Evolutionary conservation across 2,113 vertebrate genomes (phyloP).

Genomic region (Fukomys damarensis): DNA sequence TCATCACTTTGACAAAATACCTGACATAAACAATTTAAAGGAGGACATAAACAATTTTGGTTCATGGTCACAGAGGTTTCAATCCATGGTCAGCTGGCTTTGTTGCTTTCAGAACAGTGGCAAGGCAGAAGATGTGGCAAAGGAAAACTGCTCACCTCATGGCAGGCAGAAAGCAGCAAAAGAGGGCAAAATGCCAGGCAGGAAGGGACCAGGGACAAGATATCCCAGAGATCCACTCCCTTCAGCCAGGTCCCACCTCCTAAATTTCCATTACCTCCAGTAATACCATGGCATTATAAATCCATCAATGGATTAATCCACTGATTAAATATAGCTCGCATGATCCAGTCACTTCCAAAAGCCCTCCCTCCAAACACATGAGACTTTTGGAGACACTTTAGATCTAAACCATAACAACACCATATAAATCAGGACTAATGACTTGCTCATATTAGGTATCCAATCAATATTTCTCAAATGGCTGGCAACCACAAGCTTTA

Average conservation of each 20-base stretch:
- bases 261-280: not conserved
- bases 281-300: not conserved
- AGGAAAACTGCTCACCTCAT: not conserved
- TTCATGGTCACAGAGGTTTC: not conserved
- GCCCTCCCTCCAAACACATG: not conserved
- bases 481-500: not conserved
- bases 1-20: not conserved
- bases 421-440: fast-evolving
- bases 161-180: not conserved
- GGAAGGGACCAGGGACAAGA: not conserved
- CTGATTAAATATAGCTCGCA: not conserved
- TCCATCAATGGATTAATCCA: not conserved
- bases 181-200: not conserved
- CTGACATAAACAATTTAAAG: not conserved
- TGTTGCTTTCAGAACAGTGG: not conserved
- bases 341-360: not conserved
- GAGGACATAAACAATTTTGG: not conserved
- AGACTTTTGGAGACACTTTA: not conserved
- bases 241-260: not conserved
- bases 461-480: not conserved
- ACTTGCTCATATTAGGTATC: not conserved
- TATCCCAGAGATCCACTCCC: not conserved
- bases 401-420: not conserved
- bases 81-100: not conserved
- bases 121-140: no score